Conservation (phyloP, 2,888 invertebrate genomes). For the Pachydiplax longipennis region DNA sequence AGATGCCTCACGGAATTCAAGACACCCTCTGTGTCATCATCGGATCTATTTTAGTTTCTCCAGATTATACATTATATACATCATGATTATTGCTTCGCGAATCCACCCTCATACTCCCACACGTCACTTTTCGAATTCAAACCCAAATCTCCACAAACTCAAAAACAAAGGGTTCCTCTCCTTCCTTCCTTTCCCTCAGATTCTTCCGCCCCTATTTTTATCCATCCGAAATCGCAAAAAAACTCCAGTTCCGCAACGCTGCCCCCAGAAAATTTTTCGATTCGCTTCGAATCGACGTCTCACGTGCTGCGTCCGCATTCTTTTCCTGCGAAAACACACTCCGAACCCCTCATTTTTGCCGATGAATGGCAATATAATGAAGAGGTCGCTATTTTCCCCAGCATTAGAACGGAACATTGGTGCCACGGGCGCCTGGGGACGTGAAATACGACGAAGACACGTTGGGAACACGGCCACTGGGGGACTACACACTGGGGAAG, state of each 20-base stretch:
- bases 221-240: background rate
- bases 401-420: background rate
- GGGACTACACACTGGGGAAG: background rate
- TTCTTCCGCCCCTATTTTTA: background rate
- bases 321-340: background rate
- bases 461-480: constrained; percentile 5
- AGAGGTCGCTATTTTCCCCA: background rate
- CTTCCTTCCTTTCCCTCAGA: background rate
- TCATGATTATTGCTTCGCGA: too few relatives aligned
- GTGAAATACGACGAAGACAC: background rate
- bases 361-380: background rate
- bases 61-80: too few relatives aligned
- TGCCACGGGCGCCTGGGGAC: background rate
- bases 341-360: background rate
- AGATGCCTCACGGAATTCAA: too few relatives aligned
- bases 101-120: too few relatives aligned
- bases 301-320: background rate
- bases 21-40: too few relatives aligned
- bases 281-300: background rate
- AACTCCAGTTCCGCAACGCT: background rate
- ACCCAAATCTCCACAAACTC: background rate
- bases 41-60: too few relatives aligned
- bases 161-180: background rate
- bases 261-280: background rate
- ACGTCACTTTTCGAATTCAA: background rate